Evolutionary conservation across 2,113 vertebrate genomes (phyloP).

Genomic region (Myanophis thanlyinensis): DNA sequence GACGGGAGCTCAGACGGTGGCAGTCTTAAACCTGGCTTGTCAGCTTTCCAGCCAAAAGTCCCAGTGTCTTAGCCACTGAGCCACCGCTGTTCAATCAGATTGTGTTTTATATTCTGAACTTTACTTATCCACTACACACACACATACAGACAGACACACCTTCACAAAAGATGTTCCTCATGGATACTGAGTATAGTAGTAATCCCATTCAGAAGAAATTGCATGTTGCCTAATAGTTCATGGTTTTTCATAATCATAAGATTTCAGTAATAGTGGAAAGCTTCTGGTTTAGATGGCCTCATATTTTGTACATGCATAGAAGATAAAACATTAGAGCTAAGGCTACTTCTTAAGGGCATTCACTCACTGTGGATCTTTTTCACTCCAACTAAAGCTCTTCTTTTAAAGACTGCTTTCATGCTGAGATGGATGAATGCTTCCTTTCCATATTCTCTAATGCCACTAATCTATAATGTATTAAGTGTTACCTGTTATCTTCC

Average conservation of each 20-base stretch:
- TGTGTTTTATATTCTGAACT: background rate
- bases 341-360: constrained; percentile 1
- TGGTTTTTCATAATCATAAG: background rate
- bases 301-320: background rate
- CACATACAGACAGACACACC: background rate
- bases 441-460: constrained; percentile 6
- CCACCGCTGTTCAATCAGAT: background rate
- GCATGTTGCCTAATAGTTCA: background rate
- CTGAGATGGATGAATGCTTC: constrained; percentile 4
- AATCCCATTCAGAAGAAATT: background rate
- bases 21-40: no score
- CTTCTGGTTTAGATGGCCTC: background rate
- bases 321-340: background rate
- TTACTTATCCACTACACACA: background rate
- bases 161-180: background rate
- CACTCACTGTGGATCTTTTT: constrained; percentile 12
- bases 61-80: no score
- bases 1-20: no score
- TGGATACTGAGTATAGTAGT: background rate
- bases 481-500: constrained; percentile 5
- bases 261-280: background rate
- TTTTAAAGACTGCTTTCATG: constrained; percentile 18
- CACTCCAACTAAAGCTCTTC: constrained; percentile 15
- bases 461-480: background rate
- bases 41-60: no score